These are phyloP conservation scores for Rhabditoides inermis DNA, from an alignment of 2,888 invertebrate genomes.

Conservation along the genomic window DNA sequence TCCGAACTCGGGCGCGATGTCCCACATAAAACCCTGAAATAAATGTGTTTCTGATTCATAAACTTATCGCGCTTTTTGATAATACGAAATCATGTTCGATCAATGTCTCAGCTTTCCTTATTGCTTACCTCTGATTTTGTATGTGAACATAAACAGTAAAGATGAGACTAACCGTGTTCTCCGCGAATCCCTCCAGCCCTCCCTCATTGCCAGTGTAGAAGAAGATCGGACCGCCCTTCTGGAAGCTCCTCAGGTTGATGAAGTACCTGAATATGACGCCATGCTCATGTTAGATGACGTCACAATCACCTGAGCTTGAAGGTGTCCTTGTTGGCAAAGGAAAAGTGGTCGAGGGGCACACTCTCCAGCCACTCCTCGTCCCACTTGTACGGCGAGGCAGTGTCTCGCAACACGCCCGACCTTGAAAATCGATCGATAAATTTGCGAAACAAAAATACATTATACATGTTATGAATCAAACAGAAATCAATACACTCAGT, in stretches of 20 bases:
- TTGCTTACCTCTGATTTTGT: neutral
- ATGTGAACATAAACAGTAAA: no score
- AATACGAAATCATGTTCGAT: neutral
- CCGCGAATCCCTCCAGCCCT: conserved; percentile 75
- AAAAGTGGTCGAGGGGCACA: conserved; percentile 41
- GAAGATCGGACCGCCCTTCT: conserved; percentile 67
- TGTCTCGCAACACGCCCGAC: no score
- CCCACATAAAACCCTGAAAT: conserved; percentile 78
- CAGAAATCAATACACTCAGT: no score
- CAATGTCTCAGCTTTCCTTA: neutral
- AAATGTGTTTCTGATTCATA: neutral
- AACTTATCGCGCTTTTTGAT: neutral
- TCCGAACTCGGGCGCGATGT: conserved; percentile 70
- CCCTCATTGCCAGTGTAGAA: conserved; percentile 95
- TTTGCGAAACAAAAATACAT: no score
- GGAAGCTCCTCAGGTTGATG: conserved; percentile 67
- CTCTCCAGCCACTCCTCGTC: conserved; percentile 2
- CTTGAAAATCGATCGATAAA: no score
- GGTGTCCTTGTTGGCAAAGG: conserved; percentile 19
- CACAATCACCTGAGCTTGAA: conserved; percentile 30
- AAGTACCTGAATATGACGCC: conserved; percentile 63
- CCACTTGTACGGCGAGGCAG: no score
- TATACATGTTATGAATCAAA: no score
- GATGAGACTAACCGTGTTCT: conserved; percentile 64
- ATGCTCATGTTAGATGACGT: neutral